Base-by-base conservation (phyloP, 2,113 vertebrate species). In the Hepsetus odoe region DNA sequence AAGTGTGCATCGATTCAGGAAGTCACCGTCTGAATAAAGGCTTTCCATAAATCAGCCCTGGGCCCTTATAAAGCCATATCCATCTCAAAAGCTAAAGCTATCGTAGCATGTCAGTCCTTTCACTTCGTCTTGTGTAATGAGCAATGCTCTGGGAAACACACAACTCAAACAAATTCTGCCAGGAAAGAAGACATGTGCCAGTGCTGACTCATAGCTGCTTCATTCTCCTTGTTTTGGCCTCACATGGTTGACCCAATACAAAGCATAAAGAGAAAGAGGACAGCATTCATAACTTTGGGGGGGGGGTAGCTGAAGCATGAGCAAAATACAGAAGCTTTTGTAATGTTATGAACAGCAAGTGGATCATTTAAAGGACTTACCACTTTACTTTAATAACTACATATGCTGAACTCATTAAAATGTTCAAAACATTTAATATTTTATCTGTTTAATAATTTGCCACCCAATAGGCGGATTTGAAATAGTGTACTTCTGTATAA, bases 71-170 rank as follows among this genome's bases (percentile, higher is more conserved):
- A 80, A 70, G 70, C 28, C 72, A 58, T 81, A 82, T 84, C 76
- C 42, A 80, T 85, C 76, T 74, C 38, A 55, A 71, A 72, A 80
- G 78, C 67, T 80, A 68, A 73, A 72, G 80, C 53, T 72, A 61
- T 69, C 85, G 84, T 85, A 88, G 75, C 82, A 72, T 81, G 85
- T 91, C 85, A 85, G 82, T 88, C 82, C 73, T 32, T 78, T 82
- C 61, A 70, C 79, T 46, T 70, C 56, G 59, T 61, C 35, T 18
- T 69, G 58, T 78, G 72, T 84, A 82, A 26, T 73, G 83, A 82
- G 73, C 77, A 53, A 53, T 24, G 70, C 68, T 14, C 22, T 32
- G 74, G 67, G 33, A 66, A 69, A 67, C 64, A 77, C 72, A 38
- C 38, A 49, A 51, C 18, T 68, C 62, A 62, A 81, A 68, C 59